Evolutionary conservation across 2,888 invertebrate species (phyloP), one percentile per base, ranked within the genome.

Genomic region (Tuberolachnus salignus): DNA sequence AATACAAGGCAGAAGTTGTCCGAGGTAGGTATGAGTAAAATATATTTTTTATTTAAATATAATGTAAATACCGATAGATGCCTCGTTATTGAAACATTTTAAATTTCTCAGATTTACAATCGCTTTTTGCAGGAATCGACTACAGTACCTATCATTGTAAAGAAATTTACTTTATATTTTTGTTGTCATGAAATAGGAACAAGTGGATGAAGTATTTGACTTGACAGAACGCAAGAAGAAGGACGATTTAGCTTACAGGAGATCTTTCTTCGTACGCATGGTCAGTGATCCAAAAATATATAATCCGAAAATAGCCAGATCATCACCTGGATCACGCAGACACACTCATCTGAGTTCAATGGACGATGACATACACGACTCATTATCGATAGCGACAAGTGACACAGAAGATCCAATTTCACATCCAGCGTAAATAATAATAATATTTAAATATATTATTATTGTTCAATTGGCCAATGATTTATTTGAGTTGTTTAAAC

Each of bases 261-360:
- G 97, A 73, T 95, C 96, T 16, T 97, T 97, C 89, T 96, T 97
- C 87, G 97, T 97, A 80, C 93, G 97, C 69, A 97, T 97, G 97
- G 97, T 96, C 82, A 94, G 94, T 86, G 97, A 97, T 88, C 97
- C 97, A 2, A 97, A 97, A 87, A 93, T 97, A 84, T 95, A 95
- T 88, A 95, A 95, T 87, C 95, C 95, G 49, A 93, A 94, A 81
- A 95, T 95, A 84, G 92, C 91, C 85, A 92, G 92, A 86, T 89
- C 91, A 0, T 88, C 91, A 69, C 90, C 92, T 69, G 89, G 90
- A 3, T 86, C 87, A 46, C 87, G 89, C 80, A 86, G 89, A 34
- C 88, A 89, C 63, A 87, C 89, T 1, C 86, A 86, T 63, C 88
- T 81, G 46, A 81, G 81, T 63, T 81, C 82, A 16, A 74, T 80